These are phyloP conservation scores for Drosophila ochracea DNA, from an alignment of 2,888 invertebrate species.

Conservation along the genomic window DNA sequence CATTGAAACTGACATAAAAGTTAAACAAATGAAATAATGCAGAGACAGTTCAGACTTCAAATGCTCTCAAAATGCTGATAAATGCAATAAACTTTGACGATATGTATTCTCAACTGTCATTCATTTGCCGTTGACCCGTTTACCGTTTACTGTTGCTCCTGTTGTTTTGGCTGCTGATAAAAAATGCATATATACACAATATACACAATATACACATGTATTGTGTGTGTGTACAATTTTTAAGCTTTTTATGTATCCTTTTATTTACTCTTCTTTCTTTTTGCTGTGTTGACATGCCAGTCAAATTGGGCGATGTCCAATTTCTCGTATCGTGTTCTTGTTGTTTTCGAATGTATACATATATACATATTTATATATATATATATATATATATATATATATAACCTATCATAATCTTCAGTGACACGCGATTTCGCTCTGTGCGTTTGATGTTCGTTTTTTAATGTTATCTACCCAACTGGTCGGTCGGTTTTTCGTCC, in stretches of 20 bases:
- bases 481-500: slow-evolving; percentile 35
- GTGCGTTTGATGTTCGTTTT: slow-evolving; percentile 38
- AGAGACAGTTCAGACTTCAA: neutral
- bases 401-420: slow-evolving; percentile 77
- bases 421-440: slow-evolving; percentile 74
- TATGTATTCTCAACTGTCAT: slow-evolving; percentile 57
- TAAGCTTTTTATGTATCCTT: slow-evolving; percentile 5
- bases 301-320: slow-evolving; percentile 68
- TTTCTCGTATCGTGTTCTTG: slow-evolving; percentile 46
- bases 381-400: slow-evolving; percentile 35
- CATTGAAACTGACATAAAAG: slow-evolving; percentile 27
- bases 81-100: slow-evolving; percentile 74
- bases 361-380: slow-evolving; percentile 23
- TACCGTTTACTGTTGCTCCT: slow-evolving; percentile 11
- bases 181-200: slow-evolving; percentile 49
- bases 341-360: slow-evolving; percentile 36
- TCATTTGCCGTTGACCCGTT: slow-evolving; percentile 33
- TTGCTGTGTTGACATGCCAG: slow-evolving; percentile 67
- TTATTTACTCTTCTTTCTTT: slow-evolving; percentile 12
- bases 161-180: slow-evolving; percentile 46
- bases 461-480: slow-evolving; percentile 62
- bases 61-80: slow-evolving; percentile 46
- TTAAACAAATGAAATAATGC: slow-evolving; percentile 12
- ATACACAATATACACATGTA: neutral
- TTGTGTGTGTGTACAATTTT: neutral